Evolutionary conservation across 1,140 invertebrate species (phyloP).

Genomic region (Zaprionus gabonicus): DNA sequence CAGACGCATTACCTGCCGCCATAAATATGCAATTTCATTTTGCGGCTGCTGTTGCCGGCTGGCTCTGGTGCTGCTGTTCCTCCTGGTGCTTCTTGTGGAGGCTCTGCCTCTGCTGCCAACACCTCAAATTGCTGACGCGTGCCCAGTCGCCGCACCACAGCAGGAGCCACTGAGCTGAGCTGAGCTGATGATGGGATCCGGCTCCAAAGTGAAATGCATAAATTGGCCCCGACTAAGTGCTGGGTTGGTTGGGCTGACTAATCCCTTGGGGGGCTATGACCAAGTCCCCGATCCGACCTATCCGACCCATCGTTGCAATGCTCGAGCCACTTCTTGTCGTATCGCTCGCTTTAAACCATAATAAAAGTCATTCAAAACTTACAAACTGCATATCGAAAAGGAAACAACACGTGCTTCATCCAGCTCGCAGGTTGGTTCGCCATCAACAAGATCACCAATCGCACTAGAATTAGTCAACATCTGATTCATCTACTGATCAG

Average conservation of each 20-base stretch:
- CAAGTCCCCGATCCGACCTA: not conserved
- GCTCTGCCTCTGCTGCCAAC: slow-evolving; percentile 28
- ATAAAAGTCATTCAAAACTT: slow-evolving; percentile 11
- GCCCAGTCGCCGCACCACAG: slow-evolving; percentile 10
- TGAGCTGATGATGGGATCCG: slow-evolving; percentile 18
- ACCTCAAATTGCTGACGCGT: slow-evolving; percentile 45
- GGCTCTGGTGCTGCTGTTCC: slow-evolving; percentile 8
- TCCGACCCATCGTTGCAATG: slow-evolving; percentile 18
- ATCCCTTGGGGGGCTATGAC: slow-evolving; percentile 5
- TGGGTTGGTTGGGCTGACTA: slow-evolving; percentile 24
- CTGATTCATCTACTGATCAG: slow-evolving; percentile 16
- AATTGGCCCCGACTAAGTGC: slow-evolving; percentile 35
- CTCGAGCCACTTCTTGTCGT: slow-evolving; percentile 17
- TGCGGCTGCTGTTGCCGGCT: slow-evolving; percentile 25
- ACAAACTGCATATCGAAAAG: slow-evolving; percentile 31
- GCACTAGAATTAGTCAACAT: slow-evolving; percentile 32
- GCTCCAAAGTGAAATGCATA: slow-evolving; percentile 33
- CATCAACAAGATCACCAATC: slow-evolving; percentile 21
- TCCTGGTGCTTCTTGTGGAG: not conserved
- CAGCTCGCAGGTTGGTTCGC: slow-evolving; percentile 68
- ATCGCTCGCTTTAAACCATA: slow-evolving; percentile 39
- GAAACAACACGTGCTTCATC: slow-evolving; percentile 72
- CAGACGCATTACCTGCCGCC: slow-evolving; percentile 39
- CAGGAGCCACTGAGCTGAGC: not conserved
- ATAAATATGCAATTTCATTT: slow-evolving; percentile 62